Conservation (phyloP, 2,888 invertebrate genomes). For the Odontocerum albicorne region DNA sequence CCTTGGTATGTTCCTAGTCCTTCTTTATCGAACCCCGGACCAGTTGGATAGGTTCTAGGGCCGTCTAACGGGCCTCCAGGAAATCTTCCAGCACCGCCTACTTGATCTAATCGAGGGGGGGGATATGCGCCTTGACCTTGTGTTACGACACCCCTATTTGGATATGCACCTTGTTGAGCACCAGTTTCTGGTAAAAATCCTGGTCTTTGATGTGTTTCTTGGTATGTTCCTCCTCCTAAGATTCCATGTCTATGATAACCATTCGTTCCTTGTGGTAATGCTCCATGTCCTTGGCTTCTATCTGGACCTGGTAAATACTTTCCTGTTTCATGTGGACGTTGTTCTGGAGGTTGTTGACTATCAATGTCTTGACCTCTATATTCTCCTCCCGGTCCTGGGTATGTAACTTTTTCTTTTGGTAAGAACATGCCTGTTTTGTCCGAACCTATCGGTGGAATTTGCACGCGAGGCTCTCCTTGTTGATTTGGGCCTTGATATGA, state of each 20-base stretch:
- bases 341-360: too few species aligned
- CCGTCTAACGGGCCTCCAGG: constrained; percentile 5
- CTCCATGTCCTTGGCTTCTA: constrained; percentile 5
- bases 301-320: not conserved
- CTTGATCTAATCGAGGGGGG: not conserved
- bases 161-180: not conserved
- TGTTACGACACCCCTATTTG: not conserved
- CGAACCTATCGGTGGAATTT: too few species aligned
- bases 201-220: not conserved
- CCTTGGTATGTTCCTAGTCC: not conserved
- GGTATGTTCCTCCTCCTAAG: not conserved
- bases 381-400: too few species aligned
- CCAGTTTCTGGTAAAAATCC: not conserved
- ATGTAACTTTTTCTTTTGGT: too few species aligned
- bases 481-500: not conserved
- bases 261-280: constrained; percentile 22
- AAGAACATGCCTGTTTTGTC: too few species aligned
- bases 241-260: constrained; percentile 12
- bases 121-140: not conserved
- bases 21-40: not conserved
- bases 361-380: too few species aligned
- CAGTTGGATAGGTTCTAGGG: constrained; percentile 19
- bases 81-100: constrained; percentile 6
- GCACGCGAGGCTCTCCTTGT: too few species aligned
- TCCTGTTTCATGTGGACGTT: too few species aligned